Base-by-base conservation (phyloP, 1,140 invertebrate genomes). In the Drosophila jambulina region DNA sequence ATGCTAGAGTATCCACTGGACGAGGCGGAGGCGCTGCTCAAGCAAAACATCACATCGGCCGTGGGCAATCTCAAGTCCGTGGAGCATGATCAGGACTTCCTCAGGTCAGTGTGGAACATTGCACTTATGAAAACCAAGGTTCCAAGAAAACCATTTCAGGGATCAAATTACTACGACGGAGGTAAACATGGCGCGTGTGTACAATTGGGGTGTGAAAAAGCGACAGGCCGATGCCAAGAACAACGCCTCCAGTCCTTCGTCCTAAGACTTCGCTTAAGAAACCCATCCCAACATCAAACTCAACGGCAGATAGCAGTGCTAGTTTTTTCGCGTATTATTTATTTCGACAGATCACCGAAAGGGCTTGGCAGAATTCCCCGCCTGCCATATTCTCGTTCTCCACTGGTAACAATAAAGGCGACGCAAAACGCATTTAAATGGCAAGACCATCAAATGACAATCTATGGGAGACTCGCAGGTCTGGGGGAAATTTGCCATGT, bases 111-210 rank as follows among this genome's bases (percentile, higher is more conserved):
- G 6, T 12, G n/a, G 2, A 38, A 2, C 0, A 13, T n/a, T 21
- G 12, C 5, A 25, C 25, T 7, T 2, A 10, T 27, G 15, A 17
- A 25, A 36, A 15, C 4, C 21, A 10, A 1, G n/a, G n/a, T 10
- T 21, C 25, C 21, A 34, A 56, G 10, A 0, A 21, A 46, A 40
- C 2, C 58, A 9, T 95, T 94, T 91, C 75, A 96, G 97, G 90
- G 98, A 99, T 95, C 99, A 99, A 93, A 97, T 98, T 91, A 99
- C 99, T 9, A 99, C 98, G 12, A 98, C 98, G 51, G 98, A 99
- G 96, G 99, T 99, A 6, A 99, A 99, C 92, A 99, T 99, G 97
- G 98, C 98, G 40, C 94, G 98, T 91, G 97, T 99, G 25, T 98
- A 97, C 88, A 99, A 99, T 93, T 99, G 98, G 98, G 96, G 98